These are phyloP conservation scores for Tragelaphus buxtoni DNA, from an alignment of 2,113 vertebrate species.

Conservation along the genomic window DNA sequence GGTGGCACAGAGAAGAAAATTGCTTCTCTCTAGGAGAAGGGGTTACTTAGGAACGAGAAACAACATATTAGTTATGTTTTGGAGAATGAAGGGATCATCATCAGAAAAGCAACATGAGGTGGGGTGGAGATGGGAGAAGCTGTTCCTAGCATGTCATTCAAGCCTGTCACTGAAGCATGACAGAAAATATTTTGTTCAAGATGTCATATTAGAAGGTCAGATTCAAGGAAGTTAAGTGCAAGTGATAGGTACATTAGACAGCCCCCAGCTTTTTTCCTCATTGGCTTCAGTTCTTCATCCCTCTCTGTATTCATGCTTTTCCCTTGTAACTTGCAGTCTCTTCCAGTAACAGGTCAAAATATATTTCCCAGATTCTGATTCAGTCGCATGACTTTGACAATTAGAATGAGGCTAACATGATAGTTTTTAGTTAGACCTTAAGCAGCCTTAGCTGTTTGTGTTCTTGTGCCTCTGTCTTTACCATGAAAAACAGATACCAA, in stretches of 20 bases:
- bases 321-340: neutral
- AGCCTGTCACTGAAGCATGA: neutral
- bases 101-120: neutral
- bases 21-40: neutral
- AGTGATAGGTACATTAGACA: neutral
- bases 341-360: neutral
- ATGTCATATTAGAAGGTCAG: neutral
- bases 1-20: neutral
- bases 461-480: neutral
- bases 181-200: neutral
- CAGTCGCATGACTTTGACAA: neutral
- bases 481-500: neutral
- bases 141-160: neutral
- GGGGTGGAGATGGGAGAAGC: neutral
- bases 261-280: rapidly evolving
- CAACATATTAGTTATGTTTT: neutral
- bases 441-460: neutral
- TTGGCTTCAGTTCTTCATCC: neutral
- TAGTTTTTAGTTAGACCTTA: neutral
- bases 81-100: neutral
- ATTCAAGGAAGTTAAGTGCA: neutral
- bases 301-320: neutral
- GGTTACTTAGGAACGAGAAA: neutral
- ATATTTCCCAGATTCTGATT: neutral
- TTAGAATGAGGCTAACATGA: neutral